A percentile compares a stretch with the other conserved stretches of the same genome.
Evolutionary conservation across 2,797 vertebrate genomes (phyloP).

Genomic region (Microctenopoma steveboyesi): DNA sequence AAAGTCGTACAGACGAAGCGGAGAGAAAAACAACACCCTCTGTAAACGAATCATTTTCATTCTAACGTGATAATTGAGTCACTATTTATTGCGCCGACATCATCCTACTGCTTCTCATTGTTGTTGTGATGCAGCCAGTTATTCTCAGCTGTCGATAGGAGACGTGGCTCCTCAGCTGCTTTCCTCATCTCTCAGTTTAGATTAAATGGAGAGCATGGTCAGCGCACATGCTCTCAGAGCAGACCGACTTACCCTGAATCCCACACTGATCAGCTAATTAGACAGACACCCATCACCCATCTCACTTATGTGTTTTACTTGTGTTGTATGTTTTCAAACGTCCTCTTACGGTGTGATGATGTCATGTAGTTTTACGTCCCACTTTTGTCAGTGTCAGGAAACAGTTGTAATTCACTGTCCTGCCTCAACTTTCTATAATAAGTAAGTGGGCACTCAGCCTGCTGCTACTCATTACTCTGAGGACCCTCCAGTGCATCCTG

Average conservation of each 20-base stretch:
- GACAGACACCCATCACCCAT: slow-evolving; percentile 59
- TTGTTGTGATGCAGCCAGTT: slow-evolving; percentile 49
- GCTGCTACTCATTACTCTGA: slow-evolving; percentile 70
- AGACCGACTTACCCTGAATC: slow-evolving; percentile 45
- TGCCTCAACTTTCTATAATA: slow-evolving; percentile 67
- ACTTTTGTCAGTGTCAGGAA: slow-evolving; percentile 47
- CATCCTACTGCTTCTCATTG: not conserved
- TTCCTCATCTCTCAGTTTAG: slow-evolving; percentile 54
- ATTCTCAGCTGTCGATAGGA: slow-evolving; percentile 49
- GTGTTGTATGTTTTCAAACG: not conserved
- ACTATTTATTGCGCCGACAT: not conserved
- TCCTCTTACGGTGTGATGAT: slow-evolving; percentile 48
- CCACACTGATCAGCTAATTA: slow-evolving; percentile 65
- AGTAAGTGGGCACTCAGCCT: slow-evolving; percentile 67
- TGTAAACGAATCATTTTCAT: not conserved
- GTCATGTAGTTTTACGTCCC: slow-evolving; percentile 47
- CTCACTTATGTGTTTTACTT: not conserved
- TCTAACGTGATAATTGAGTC: not conserved
- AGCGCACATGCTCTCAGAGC: slow-evolving; percentile 48
- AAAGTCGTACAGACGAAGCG: not conserved
- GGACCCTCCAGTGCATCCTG: slow-evolving; percentile 69
- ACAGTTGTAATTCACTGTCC: slow-evolving; percentile 63
- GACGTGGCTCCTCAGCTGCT: slow-evolving; percentile 38
- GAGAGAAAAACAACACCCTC: not conserved
- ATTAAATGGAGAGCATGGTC: slow-evolving; percentile 65